Conservation (phyloP, 1,140 invertebrate species). For the Helicoverpa zea region DNA sequence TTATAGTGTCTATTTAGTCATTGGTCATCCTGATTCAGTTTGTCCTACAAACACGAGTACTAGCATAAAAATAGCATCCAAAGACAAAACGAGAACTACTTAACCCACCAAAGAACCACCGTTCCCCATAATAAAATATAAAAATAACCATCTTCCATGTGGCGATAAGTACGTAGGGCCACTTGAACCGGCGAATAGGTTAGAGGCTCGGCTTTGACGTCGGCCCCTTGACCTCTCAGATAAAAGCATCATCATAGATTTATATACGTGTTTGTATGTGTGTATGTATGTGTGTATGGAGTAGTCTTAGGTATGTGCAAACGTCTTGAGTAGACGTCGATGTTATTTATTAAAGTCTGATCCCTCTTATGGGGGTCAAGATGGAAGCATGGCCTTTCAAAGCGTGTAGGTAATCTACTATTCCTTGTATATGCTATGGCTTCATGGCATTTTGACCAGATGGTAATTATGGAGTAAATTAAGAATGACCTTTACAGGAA, state of each 20-base stretch:
- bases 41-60: no score
- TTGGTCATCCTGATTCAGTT: no score
- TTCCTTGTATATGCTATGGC: no score
- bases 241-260: slow-evolving; percentile 29
- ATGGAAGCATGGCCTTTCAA: not conserved
- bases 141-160: slow-evolving; percentile 12
- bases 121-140: slow-evolving; percentile 15
- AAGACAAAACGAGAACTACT: no score
- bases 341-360: slow-evolving; percentile 22
- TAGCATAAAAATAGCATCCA: no score
- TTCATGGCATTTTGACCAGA: not conserved
- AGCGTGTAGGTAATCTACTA: no score
- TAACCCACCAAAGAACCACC: not conserved
- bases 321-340: slow-evolving; percentile 23
- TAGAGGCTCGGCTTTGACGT: slow-evolving; percentile 26
- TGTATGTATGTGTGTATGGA: not conserved
- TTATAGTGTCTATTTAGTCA: no score
- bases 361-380: not conserved
- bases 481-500: no score
- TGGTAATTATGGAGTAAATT: no score
- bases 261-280: not conserved
- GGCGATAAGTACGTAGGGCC: slow-evolving; percentile 23
- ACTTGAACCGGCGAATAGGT: slow-evolving; percentile 28
- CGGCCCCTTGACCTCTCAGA: slow-evolving; percentile 26
- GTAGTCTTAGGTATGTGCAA: not conserved